Conservation (phyloP, 2,888 invertebrate genomes). For the Argyresthia goedartella region DNA sequence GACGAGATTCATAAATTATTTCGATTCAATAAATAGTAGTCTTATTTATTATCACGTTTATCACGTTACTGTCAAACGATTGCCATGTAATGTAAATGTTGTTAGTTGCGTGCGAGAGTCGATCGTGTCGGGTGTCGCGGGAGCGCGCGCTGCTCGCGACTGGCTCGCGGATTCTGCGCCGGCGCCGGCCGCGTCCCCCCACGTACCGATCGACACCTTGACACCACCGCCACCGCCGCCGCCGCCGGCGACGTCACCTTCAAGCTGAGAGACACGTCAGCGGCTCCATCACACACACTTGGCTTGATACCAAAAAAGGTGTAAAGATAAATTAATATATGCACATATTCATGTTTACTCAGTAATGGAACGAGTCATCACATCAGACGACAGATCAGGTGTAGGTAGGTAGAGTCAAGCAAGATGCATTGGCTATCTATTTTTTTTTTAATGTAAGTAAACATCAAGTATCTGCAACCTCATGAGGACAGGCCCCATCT, state of each 20-base stretch:
- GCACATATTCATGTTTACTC: too few relatives aligned
- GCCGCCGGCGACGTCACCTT: slow-evolving; percentile 24
- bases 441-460: too few relatives aligned
- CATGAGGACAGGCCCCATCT: too few relatives aligned
- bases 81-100: slow-evolving; percentile 43
- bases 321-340: slow-evolving; percentile 21
- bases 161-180: slow-evolving; percentile 53
- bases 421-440: too few relatives aligned
- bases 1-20: slow-evolving; percentile 44
- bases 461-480: too few relatives aligned
- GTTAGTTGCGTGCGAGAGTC: slow-evolving; percentile 53
- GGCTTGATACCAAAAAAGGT: slow-evolving; percentile 64
- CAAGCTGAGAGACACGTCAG: slow-evolving; percentile 61
- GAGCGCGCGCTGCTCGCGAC: slow-evolving; percentile 60
- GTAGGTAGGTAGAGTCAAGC: too few relatives aligned
- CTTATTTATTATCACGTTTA: slow-evolving; percentile 35
- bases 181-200: slow-evolving; percentile 13
- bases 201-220: slow-evolving; percentile 34
- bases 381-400: too few relatives aligned
- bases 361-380: slow-evolving; percentile 10
- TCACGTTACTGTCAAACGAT: slow-evolving; percentile 52
- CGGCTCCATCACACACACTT: slow-evolving; percentile 49
- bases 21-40: slow-evolving; percentile 44
- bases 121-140: slow-evolving; percentile 49
- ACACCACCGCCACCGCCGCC: slow-evolving; percentile 12